These are phyloP conservation scores for Halictus ligatus DNA, from an alignment of 2,888 invertebrate species.

Conservation along the genomic window DNA sequence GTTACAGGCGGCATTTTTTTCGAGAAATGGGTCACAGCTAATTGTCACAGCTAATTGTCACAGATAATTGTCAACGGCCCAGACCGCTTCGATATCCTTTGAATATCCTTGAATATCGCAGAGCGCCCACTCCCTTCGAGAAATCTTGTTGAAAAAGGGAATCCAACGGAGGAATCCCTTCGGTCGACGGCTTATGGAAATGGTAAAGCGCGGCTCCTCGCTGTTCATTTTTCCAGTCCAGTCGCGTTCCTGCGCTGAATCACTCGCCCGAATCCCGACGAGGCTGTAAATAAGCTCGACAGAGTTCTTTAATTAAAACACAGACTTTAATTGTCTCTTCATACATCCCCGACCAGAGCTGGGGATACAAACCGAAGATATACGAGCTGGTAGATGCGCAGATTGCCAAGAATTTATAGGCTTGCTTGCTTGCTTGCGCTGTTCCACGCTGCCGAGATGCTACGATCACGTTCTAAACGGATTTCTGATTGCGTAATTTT, in stretches of 20 bases:
- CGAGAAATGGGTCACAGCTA: background rate
- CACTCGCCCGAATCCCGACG: constrained; percentile 36
- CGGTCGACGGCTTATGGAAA: constrained; percentile 24
- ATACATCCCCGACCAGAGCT: background rate
- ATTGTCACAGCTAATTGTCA: background rate
- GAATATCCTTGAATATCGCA: background rate
- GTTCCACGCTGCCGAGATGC: background rate
- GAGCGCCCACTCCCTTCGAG: background rate
- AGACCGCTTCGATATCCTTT: background rate
- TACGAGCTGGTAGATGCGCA: constrained; percentile 28
- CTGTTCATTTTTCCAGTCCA: background rate
- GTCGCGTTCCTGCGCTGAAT: constrained; percentile 25
- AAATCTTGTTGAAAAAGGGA: constrained; percentile 8
- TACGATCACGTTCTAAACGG: constrained; percentile 14
- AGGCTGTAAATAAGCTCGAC: constrained; percentile 20
- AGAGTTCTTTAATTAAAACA: constrained; percentile 44
- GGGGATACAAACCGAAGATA: constrained; percentile 16
- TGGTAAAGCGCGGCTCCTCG: constrained; percentile 21
- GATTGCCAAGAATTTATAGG: constrained; percentile 52
- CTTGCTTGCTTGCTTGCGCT: background rate
- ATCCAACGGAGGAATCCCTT: constrained; percentile 12
- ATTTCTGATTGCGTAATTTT: background rate
- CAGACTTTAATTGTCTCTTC: constrained; percentile 43
- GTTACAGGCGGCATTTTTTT: background rate
- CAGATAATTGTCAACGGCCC: background rate